Conservation (phyloP, 2,113 vertebrate species). For the Macquaria australasica region DNA sequence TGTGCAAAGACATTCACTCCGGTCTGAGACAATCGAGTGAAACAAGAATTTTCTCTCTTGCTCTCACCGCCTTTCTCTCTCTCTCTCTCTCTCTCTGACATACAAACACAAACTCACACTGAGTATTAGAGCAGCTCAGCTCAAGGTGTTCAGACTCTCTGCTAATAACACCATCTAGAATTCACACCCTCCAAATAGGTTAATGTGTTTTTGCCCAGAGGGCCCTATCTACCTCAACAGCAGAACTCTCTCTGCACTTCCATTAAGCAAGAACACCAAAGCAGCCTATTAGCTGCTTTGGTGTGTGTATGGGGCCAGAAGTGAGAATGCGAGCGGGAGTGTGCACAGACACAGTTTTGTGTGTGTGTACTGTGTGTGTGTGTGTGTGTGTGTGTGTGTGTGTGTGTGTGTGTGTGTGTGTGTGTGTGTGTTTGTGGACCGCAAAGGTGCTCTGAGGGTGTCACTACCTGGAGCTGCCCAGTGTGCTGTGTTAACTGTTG, state of each 20-base stretch:
- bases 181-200: constrained; percentile 84
- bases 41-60: constrained; percentile 52
- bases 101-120: constrained; percentile 59
- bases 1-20: constrained; percentile 44
- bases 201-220: constrained; percentile 86
- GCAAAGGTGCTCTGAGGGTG: constrained; percentile 53
- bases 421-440: constrained; percentile 31
- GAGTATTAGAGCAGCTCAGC: constrained; percentile 62
- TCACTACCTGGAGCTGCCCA: constrained; percentile 71
- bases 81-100: constrained; percentile 12
- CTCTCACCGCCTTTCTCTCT: background rate
- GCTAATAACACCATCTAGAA: constrained; percentile 86
- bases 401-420: constrained; percentile 30
- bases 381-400: constrained; percentile 20
- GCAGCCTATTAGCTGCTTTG: constrained; percentile 73
- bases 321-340: constrained; percentile 49
- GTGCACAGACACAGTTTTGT: constrained; percentile 27
- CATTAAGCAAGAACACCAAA: constrained; percentile 84
- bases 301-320: constrained; percentile 60
- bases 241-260: constrained; percentile 78
- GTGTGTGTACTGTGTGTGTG: constrained; percentile 28
- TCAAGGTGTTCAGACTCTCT: constrained; percentile 74
- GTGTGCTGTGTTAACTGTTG: constrained; percentile 69
- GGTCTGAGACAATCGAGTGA: constrained; percentile 37
- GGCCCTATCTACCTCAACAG: constrained; percentile 80